Evolutionary conservation across 2,797 vertebrate genomes (phyloP).

Genomic region (Eurystomus glaucurus): DNA sequence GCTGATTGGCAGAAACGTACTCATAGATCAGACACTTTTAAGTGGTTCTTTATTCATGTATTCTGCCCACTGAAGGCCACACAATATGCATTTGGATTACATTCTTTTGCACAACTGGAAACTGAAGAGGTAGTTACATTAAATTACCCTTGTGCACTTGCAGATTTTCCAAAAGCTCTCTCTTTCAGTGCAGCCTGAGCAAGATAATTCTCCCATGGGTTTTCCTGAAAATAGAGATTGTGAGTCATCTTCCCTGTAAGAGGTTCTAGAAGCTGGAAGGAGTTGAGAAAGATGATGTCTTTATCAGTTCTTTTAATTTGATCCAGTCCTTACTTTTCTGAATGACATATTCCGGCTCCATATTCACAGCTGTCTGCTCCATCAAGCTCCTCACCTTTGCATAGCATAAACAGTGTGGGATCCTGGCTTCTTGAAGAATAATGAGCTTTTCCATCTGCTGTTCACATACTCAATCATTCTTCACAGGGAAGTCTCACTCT

Average conservation of each 20-base stretch:
- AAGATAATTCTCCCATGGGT: neutral
- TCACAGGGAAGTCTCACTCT: neutral
- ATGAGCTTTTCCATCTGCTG: neutral
- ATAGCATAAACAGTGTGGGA: neutral
- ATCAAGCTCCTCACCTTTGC: neutral
- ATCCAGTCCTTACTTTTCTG: neutral
- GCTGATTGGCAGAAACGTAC: neutral
- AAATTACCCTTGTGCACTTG: neutral
- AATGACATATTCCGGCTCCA: neutral
- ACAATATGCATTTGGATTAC: neutral
- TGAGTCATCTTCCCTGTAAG: neutral
- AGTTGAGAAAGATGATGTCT: neutral
- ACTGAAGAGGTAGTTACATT: neutral
- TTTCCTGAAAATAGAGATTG: neutral
- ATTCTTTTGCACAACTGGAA: neutral
- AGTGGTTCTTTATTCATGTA: neutral
- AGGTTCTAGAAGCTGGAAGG: neutral
- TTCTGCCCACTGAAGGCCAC: neutral
- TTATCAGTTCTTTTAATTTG: neutral
- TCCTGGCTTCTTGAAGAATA: neutral
- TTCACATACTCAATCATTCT: neutral
- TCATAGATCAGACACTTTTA: neutral
- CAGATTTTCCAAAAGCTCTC: neutral
- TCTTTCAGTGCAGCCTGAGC: neutral
- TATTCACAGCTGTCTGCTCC: neutral